A percentile compares a stretch with the other conserved stretches of the same genome.
Evolutionary conservation across 1,140 invertebrate genomes (phyloP).

Genomic region (Zaprionus ornatus): DNA sequence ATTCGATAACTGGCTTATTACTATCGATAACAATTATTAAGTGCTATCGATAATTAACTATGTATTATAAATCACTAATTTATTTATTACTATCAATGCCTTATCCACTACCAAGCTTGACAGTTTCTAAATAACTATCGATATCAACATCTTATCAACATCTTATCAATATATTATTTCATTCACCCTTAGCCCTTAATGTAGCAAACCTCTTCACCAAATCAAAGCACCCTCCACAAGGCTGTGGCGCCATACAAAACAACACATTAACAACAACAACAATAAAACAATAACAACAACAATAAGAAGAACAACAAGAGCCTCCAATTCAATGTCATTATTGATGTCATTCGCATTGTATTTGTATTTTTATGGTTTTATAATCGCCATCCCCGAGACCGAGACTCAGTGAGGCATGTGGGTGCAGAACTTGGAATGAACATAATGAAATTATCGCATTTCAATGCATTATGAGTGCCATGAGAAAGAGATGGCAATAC

Average conservation of each 20-base stretch:
- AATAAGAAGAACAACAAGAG: slow-evolving; percentile 15
- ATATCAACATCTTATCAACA: background rate
- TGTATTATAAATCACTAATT: no score
- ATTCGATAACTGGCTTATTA: background rate
- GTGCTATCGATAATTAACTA: background rate
- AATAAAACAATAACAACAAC: slow-evolving; percentile 12
- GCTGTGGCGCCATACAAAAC: background rate
- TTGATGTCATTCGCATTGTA: slow-evolving; percentile 74
- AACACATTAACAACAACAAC: slow-evolving; percentile 19
- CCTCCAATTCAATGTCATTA: slow-evolving; percentile 74
- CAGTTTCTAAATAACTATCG: no score
- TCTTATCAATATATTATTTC: no score
- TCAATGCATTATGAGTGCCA: slow-evolving; percentile 13
- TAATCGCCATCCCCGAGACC: slow-evolving; percentile 37
- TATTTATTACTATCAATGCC: no score
- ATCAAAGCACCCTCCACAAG: slow-evolving; percentile 3
- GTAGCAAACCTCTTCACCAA: background rate
- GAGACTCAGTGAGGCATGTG: slow-evolving; percentile 4
- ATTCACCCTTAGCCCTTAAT: no score
- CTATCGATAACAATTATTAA: no score
- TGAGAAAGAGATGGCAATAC: background rate
- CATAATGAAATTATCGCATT: slow-evolving; percentile 68
- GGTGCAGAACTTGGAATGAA: slow-evolving; percentile 23
- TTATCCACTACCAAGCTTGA: no score
- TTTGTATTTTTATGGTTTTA: slow-evolving; percentile 64